phyloP scores from a whole-genome alignment of 2,113 vertebrate species.

The Trematomus loennbergii region DNA sequence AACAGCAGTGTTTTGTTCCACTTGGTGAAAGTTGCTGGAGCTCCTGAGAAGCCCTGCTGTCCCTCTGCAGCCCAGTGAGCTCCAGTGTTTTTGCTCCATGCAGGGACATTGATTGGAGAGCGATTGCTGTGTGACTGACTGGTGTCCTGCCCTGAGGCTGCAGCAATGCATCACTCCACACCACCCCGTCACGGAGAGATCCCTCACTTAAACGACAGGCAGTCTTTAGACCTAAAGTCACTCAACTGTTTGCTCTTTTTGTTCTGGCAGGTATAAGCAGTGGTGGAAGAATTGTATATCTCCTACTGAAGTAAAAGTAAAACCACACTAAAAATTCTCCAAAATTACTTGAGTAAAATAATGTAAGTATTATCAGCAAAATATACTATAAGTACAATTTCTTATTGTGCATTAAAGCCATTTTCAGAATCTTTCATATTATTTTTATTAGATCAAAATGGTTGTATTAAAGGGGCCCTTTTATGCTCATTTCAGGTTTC shows the following conservation, averaged over 20 bases:
- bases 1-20: constrained; percentile 7
- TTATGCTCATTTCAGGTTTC: too few species aligned
- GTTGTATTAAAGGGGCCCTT: too few species aligned
- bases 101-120: constrained; percentile 75
- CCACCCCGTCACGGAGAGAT: constrained; percentile 57
- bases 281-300: too few species aligned
- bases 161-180: constrained; percentile 77
- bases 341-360: too few species aligned
- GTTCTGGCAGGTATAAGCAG: neutral
- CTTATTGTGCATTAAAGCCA: too few species aligned
- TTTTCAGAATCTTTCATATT: too few species aligned
- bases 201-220: constrained; percentile 47
- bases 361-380: too few species aligned
- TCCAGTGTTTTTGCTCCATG: constrained; percentile 48
- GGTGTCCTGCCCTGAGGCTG: constrained; percentile 70
- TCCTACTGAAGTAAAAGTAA: too few species aligned
- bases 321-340: too few species aligned
- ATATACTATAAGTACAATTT: too few species aligned
- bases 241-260: neutral
- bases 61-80: constrained; percentile 44
- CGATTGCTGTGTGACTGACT: constrained; percentile 73
- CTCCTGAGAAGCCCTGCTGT: constrained; percentile 6
- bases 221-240: constrained; percentile 38
- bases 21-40: constrained; percentile 21
- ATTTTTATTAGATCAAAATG: too few species aligned